Evolutionary conservation across 2,888 invertebrate species (phyloP), one percentile per base, ranked within the genome.

Genomic region (Plagodis dolabraria): DNA sequence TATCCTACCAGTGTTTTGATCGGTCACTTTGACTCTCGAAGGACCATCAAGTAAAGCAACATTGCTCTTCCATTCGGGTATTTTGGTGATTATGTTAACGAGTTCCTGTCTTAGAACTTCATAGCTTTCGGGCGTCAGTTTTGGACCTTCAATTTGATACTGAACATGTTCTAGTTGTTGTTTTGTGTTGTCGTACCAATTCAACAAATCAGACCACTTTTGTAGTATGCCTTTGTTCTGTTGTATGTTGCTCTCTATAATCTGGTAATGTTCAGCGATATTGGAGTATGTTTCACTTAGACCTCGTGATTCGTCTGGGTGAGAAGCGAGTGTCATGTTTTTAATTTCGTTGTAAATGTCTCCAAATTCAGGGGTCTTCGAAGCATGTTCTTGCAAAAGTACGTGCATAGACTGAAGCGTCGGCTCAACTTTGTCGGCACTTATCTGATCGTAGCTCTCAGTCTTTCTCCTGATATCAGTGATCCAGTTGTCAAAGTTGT

Each of bases 261-360:
- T 93, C 85, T 97, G 96, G 75, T 97, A 98, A 74, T 96, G 95
- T 47, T 95, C 94, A 11, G 96, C 96, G 52, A 98, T 90, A 33
- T 95, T 94, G 0, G 96, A 95, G 76, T 97, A 97, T 0, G 96
- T 95, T 65, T 96, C 95, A 70, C 96, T 95, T 5, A 98, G 85
- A 0, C 94, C 92, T 55, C 95, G 94, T 0, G 95, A 94, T 76
- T 98, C 97, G 67, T 96, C 95, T 0, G 96, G 95, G n/a, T 95
- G 94, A 2, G 95, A 95, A 67, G 93, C 93, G 9, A 94, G 86
- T 0, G 96, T 95, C 71, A 98, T 93, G 59, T 95, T 95, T 75
- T 97, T 97, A 0, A 98, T 95, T 90, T 98, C 97, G 69, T 96
- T 95, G 71, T 97, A 96, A 68, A 98, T 96, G 2, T 94, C 94